These are phyloP conservation scores for Anoplophora glabripennis DNA, from an alignment of 1,140 invertebrate species.

Conservation along the genomic window DNA sequence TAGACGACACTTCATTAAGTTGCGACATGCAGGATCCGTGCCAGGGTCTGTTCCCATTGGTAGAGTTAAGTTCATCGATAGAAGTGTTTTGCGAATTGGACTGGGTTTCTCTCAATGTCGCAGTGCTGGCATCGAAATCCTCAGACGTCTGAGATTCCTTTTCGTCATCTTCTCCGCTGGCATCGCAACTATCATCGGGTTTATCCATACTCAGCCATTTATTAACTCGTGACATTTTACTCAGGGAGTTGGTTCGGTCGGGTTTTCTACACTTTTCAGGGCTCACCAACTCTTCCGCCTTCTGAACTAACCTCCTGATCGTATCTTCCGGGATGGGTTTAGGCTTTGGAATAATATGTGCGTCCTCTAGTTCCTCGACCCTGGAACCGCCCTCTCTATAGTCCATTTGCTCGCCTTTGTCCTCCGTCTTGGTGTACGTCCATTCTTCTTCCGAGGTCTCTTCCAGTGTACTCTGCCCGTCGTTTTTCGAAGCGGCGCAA, in stretches of 20 bases:
- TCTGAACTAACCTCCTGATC: conserved; percentile 64
- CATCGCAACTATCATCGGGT: conserved; percentile 65
- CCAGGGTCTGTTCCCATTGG: conserved; percentile 68
- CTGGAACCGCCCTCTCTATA: conserved; percentile 43
- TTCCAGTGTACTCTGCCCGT: conserved; percentile 55
- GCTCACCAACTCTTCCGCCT: conserved; percentile 69
- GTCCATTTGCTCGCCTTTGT: conserved; percentile 43
- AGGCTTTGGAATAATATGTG: conserved; percentile 22
- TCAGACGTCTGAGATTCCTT: conserved; percentile 73
- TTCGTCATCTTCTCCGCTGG: conserved; percentile 84
- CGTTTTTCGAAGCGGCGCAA: conserved; percentile 33
- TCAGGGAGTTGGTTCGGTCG: conserved; percentile 42
- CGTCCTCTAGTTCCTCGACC: conserved; percentile 44
- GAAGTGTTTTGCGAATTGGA: conserved; percentile 59
- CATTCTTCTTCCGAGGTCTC: conserved; percentile 72
- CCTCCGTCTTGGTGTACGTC: conserved; percentile 59
- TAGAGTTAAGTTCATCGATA: conserved; percentile 41
- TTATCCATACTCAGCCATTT: conserved; percentile 57
- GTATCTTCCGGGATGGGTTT: conserved; percentile 47
- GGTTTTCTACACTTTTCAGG: conserved; percentile 51
- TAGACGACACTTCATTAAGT: conserved; percentile 43
- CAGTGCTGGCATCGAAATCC: conserved; percentile 65
- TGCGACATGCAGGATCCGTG: conserved; percentile 80
- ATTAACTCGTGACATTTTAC: conserved; percentile 65
- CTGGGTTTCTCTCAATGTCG: conserved; percentile 55